Evolutionary conservation across 2,797 vertebrate species (phyloP).

Genomic region (Myotis pilosus): DNA sequence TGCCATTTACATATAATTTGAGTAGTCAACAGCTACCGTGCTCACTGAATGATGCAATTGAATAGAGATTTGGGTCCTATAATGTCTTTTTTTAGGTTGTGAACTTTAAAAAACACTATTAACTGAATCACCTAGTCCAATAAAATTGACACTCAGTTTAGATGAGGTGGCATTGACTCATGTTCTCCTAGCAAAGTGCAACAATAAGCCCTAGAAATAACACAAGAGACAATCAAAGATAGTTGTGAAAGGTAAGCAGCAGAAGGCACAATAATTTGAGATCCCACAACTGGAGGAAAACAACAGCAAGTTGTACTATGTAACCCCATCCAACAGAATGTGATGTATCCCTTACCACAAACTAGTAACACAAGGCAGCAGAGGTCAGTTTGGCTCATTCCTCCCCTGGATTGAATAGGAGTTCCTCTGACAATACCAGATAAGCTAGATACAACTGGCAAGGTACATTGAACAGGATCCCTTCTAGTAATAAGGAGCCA

Average conservation of each 20-base stretch:
- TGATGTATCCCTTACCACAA: neutral
- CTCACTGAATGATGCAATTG: neutral
- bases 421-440: neutral
- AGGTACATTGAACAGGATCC: neutral
- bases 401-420: neutral
- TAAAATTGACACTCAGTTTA: neutral
- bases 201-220: neutral
- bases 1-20: neutral
- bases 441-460: neutral
- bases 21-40: neutral
- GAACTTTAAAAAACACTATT: constrained; percentile 19
- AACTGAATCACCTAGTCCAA: neutral
- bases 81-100: neutral
- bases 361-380: neutral
- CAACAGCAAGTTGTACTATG: neutral
- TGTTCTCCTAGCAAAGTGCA: neutral
- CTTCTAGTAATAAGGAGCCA: neutral
- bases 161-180: neutral
- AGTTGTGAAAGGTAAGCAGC: neutral
- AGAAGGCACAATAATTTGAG: neutral
- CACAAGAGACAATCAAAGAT: neutral
- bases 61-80: neutral
- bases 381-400: neutral
- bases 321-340: neutral
- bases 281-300: neutral